phyloP scores from a whole-genome alignment of 2,888 invertebrate species.

The Acleris emargana region DNA sequence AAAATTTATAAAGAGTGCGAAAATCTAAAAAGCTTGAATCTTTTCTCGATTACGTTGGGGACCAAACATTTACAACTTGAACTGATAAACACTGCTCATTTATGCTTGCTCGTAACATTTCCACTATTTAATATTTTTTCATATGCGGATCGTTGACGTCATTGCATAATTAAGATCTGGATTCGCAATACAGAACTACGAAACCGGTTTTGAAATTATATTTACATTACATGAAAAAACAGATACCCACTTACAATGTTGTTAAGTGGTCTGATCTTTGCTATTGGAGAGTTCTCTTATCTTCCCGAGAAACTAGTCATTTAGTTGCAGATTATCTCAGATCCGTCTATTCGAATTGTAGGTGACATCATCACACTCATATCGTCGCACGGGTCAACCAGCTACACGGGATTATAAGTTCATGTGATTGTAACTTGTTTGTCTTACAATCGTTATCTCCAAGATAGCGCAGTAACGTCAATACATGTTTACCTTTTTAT shows the following conservation, averaged over 20 bases:
- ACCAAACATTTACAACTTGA: no score
- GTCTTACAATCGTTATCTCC: conserved; percentile 43
- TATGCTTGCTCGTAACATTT: neutral
- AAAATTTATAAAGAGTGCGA: no score
- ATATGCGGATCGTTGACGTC: conserved; percentile 24
- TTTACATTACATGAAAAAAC: conserved; percentile 3
- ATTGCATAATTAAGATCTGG: conserved; percentile 23
- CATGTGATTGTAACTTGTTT: conserved; percentile 52
- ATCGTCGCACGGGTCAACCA: conserved; percentile 43
- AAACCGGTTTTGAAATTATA: conserved; percentile 26
- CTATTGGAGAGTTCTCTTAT: neutral
- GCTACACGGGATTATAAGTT: conserved; percentile 44
- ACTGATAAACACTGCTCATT: no score
- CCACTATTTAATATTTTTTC: conserved; percentile 8
- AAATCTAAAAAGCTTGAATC: no score
- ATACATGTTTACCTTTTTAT: conserved; percentile 36
- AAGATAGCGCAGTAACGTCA: conserved; percentile 43
- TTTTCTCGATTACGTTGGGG: no score
- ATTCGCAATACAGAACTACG: conserved; percentile 2
- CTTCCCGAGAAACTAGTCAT: conserved; percentile 6
- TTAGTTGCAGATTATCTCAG: conserved; percentile 4
- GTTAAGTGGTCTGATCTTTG: neutral
- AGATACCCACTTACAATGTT: neutral
- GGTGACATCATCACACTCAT: conserved; percentile 46
- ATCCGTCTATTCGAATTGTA: conserved; percentile 38